These are phyloP conservation scores for Sebastes baramenuke DNA, from an alignment of 2,797 vertebrate species.

Conservation along the genomic window DNA sequence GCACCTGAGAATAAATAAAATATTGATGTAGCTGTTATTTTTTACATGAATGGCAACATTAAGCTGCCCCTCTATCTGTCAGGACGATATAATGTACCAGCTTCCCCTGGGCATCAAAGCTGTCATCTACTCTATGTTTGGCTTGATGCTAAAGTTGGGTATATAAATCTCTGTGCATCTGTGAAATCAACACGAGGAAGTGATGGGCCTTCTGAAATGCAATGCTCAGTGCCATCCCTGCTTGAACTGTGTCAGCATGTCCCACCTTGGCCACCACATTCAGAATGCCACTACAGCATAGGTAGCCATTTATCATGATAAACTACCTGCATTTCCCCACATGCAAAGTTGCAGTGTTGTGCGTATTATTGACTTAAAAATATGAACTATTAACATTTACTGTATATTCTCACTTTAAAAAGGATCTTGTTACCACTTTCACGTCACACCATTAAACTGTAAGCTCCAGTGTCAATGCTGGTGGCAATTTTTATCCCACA, in stretches of 20 bases:
- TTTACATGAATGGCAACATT: not conserved
- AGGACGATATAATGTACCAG: not conserved
- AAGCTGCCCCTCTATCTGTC: not conserved
- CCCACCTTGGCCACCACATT: not conserved
- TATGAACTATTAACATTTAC: not conserved
- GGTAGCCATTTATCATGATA: not conserved
- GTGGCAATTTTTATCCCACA: constrained; percentile 4
- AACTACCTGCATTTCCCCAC: not conserved
- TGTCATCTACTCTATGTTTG: not conserved
- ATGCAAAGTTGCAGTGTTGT: not conserved
- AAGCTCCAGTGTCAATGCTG: constrained; percentile 29
- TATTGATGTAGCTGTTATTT: not conserved
- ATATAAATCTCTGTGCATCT: not conserved
- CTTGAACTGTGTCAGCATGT: not conserved
- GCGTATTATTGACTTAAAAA: not conserved
- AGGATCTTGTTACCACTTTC: not conserved
- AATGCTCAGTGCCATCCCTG: not conserved
- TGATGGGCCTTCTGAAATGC: not conserved
- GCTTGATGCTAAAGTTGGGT: not conserved
- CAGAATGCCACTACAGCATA: not conserved
- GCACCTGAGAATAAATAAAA: not conserved
- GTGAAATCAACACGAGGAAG: not conserved
- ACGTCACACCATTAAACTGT: constrained; percentile 11
- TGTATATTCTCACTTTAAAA: constrained; percentile 6
- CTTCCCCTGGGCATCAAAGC: not conserved